Evolutionary conservation across 2,797 vertebrate species (phyloP).

Genomic region (Microcaecilia unicolor): DNA sequence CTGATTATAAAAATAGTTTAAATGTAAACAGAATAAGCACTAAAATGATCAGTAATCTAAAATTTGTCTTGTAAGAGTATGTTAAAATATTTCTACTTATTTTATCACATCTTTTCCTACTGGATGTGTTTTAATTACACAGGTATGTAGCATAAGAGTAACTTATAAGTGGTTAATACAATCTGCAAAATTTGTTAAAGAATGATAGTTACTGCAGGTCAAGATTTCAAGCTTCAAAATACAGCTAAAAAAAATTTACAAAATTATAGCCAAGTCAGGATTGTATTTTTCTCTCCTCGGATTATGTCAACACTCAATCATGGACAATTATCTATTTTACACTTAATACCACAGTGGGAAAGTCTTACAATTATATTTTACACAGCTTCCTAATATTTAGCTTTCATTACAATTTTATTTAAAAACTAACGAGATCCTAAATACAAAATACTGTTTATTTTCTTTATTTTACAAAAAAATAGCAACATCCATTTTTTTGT

Average conservation of each 20-base stretch:
- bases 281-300: not conserved
- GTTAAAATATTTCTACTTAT: too few relatives aligned
- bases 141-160: not conserved
- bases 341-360: not conserved
- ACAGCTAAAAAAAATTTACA: not conserved
- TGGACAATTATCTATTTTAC: too few relatives aligned
- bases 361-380: not conserved
- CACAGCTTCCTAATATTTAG: too few relatives aligned
- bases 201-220: not conserved
- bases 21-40: slow-evolving; percentile 3
- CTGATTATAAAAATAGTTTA: slow-evolving; percentile 23
- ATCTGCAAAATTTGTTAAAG: not conserved
- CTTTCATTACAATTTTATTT: too few relatives aligned
- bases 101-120: too few relatives aligned
- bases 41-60: not conserved
- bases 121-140: not conserved
- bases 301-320: not conserved
- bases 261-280: not conserved
- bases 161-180: not conserved
- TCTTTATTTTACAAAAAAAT: too few relatives aligned
- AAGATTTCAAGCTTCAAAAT: not conserved
- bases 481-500: too few relatives aligned
- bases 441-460: too few relatives aligned
- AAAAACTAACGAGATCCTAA: too few relatives aligned
- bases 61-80: too few relatives aligned